Evolutionary conservation across 1,140 invertebrate genomes (phyloP).

Genomic region (Saccostrea cuccullata): DNA sequence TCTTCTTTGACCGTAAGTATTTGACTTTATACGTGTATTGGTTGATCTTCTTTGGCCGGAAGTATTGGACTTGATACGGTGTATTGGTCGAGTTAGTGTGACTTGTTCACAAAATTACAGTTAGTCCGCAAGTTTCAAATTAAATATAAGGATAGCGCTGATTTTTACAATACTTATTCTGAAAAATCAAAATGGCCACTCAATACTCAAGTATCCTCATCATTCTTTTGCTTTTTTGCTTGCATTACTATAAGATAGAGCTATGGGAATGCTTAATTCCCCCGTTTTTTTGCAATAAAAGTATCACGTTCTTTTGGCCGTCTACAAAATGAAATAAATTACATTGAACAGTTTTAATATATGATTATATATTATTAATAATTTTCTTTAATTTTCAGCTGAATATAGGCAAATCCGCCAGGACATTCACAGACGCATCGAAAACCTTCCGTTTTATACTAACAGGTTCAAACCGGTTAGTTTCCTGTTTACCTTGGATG

Average conservation of each 20-base stretch:
- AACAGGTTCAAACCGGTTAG: not conserved
- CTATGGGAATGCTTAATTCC: not conserved
- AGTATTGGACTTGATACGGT: not conserved
- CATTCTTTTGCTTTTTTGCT: not conserved
- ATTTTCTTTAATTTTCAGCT: constrained; percentile 5
- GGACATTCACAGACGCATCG: not conserved
- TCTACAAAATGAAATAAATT: no score
- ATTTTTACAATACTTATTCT: no score
- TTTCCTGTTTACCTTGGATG: not conserved
- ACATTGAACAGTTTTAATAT: no score
- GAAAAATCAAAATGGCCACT: no score
- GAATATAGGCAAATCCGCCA: constrained; percentile 2
- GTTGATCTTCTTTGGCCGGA: not conserved
- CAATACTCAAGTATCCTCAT: not conserved
- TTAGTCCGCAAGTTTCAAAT: no score
- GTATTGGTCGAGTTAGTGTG: no score
- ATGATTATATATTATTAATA: no score
- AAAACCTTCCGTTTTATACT: not conserved
- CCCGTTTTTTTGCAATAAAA: not conserved
- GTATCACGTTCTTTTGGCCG: no score
- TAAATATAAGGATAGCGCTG: no score
- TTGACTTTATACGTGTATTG: no score
- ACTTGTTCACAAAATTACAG: no score
- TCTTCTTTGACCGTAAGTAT: constrained; percentile 19
- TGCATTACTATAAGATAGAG: not conserved